phyloP scores from a whole-genome alignment of 2,113 vertebrate species.

The Copsychus sechellarum region DNA sequence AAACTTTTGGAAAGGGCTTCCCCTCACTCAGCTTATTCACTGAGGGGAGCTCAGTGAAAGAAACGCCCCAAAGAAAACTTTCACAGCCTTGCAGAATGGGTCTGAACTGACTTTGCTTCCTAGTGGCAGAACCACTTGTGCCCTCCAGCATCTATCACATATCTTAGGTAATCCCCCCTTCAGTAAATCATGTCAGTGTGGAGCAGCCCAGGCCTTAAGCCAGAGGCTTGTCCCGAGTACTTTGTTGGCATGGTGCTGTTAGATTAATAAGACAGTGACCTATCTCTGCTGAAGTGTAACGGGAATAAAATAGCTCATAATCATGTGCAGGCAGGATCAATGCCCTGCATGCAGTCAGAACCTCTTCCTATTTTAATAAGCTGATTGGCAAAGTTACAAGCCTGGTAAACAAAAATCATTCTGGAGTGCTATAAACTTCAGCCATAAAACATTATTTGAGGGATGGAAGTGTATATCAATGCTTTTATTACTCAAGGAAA shows the following conservation, averaged over 20 bases:
- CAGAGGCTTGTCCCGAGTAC: conserved; percentile 15
- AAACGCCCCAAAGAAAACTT: neutral
- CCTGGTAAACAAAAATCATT: conserved; percentile 59
- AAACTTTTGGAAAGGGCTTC: neutral
- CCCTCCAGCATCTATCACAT: conserved; percentile 16
- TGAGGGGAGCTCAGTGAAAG: neutral
- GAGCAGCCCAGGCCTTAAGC: conserved; percentile 36
- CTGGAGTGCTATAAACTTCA: conserved; percentile 47
- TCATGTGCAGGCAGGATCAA: conserved; percentile 64
- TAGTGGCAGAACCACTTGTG: neutral
- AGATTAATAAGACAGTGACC: conserved; percentile 68
- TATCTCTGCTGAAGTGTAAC: conserved; percentile 64
- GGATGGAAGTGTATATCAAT: conserved; percentile 31
- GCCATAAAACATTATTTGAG: conserved; percentile 47
- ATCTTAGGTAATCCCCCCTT: conserved; percentile 13
- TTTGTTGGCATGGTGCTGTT: conserved; percentile 41
- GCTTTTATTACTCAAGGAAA: conserved; percentile 34
- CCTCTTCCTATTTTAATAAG: conserved; percentile 69
- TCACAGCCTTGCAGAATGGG: neutral
- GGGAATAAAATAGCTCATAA: conserved; percentile 70
- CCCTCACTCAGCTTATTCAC: neutral
- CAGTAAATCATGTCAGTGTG: conserved; percentile 43
- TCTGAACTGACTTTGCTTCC: neutral
- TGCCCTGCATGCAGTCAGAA: conserved; percentile 59
- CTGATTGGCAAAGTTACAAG: conserved; percentile 70